These are phyloP conservation scores for Alethe diademata DNA, from an alignment of 2,113 vertebrate species.

Conservation along the genomic window DNA sequence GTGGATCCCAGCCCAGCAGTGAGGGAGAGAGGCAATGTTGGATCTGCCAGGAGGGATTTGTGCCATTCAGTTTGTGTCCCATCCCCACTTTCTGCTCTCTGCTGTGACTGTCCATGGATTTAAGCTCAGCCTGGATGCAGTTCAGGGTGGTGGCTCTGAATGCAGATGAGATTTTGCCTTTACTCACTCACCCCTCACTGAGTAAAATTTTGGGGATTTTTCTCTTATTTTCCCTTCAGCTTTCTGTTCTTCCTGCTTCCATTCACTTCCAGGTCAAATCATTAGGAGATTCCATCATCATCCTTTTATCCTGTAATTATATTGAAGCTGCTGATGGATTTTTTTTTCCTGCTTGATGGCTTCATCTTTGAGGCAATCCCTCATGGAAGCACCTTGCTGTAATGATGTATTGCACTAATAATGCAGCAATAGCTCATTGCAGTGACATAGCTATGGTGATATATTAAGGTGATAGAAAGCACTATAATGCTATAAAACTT, in stretches of 20 bases:
- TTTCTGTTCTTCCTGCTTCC: neutral
- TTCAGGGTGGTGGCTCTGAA: neutral
- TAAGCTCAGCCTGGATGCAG: neutral
- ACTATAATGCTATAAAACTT: conserved; percentile 20
- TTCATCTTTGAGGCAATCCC: conserved; percentile 60
- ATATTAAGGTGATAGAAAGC: conserved; percentile 18
- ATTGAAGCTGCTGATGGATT: conserved; percentile 32
- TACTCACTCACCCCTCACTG: neutral
- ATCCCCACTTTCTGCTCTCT: neutral
- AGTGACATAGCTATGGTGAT: conserved; percentile 17
- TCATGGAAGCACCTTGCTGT: conserved; percentile 60
- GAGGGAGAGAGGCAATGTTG: neutral
- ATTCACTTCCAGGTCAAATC: conserved; percentile 18
- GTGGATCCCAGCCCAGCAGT: neutral
- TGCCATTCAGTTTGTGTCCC: rapidly evolving
- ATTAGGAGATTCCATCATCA: conserved; percentile 6
- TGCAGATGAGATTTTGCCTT: neutral
- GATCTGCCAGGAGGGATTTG: neutral
- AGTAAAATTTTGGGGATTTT: neutral
- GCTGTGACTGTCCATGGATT: neutral
- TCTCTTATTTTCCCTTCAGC: neutral
- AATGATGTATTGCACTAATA: conserved; percentile 69
- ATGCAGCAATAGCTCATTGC: neutral
- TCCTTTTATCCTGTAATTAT: conserved; percentile 64
- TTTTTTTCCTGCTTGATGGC: conserved; percentile 55